Evolutionary conservation across 2,888 invertebrate genomes (phyloP), one percentile per base, ranked within the genome.

Genomic region (Rhingia rostrata): DNA sequence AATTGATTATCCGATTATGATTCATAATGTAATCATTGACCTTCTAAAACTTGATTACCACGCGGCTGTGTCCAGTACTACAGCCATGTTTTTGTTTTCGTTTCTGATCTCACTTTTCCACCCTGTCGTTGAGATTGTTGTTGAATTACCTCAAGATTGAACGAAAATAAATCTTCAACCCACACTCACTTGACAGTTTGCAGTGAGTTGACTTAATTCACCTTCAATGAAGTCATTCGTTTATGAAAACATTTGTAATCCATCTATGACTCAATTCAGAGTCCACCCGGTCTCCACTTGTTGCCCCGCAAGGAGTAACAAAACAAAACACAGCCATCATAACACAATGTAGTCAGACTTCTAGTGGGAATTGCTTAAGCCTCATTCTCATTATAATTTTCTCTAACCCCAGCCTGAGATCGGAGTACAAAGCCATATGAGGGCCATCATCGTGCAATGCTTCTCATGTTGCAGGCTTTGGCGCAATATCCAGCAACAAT

Each of bases 381-480:
- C 78, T 83, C 82, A 67, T 83, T 78, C 77, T 83, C 67, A 78
- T 78, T 78, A 70, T 32, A 49, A 60, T 70, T 64, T 63, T 33
- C 63, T 64, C 51, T 58, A 10, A 30, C 47, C 45, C 43, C 14
- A 67, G 51, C 80, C 74, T 70, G 81, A 30, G 81, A 77, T 64
- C 70, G 32, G 33, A 53, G 51, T 41, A 67, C 72, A 82, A 78
- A 83, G 77, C 77, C 72, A 73, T 67, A 78, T 67, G 82, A 77
- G 77, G 77, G 82, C 72, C 67, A 72, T 70, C 70, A 61, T 72
- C 64, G 66, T 64, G 81, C 81, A 72, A 78, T 49, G 67, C 67
- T 78, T 83, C 82, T 83, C 82, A 83, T 66, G 78, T 83, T 83
- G 82, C 82, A 78, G 72, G 67, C 72, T 64, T 83, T 82, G 70